Percentiles rank a stretch among this genome's conserved stretches.
These are phyloP conservation scores for Menidia menidia DNA, from an alignment of 2,797 vertebrate species.

Conservation along the genomic window DNA sequence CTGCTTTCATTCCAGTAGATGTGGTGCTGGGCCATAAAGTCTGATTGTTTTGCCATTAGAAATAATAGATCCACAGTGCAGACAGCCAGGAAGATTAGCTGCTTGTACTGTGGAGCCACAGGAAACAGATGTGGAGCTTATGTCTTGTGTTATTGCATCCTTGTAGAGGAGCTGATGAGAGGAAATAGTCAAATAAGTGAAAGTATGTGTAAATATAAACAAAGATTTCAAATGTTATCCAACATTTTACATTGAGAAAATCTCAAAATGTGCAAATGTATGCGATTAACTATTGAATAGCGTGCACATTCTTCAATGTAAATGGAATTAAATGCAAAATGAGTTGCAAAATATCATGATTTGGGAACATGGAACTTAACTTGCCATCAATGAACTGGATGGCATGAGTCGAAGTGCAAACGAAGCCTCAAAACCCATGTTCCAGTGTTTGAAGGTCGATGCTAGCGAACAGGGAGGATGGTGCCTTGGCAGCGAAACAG, in stretches of 20 bases:
- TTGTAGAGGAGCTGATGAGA: constrained; percentile 34
- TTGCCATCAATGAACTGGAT: not conserved
- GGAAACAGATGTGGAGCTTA: constrained; percentile 74
- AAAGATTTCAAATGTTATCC: not conserved
- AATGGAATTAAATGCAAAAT: too few relatives aligned
- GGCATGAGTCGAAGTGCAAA: too few relatives aligned
- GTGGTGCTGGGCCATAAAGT: constrained; percentile 83
- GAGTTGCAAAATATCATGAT: not conserved
- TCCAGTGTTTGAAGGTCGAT: too few relatives aligned
- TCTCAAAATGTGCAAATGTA: not conserved
- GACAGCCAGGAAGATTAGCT: constrained; percentile 78
- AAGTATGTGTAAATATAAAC: not conserved
- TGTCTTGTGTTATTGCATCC: constrained; percentile 70
- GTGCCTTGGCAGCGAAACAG: too few relatives aligned
- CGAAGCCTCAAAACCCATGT: too few relatives aligned
- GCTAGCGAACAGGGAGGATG: too few relatives aligned
- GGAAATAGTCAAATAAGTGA: constrained; percentile 30
- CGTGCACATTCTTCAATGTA: not conserved
- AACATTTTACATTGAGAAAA: not conserved
- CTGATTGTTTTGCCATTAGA: constrained; percentile 88
- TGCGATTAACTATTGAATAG: constrained; percentile 1
- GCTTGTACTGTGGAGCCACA: constrained; percentile 60
- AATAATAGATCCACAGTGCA: constrained; percentile 81
- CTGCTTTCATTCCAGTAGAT: constrained; percentile 78
- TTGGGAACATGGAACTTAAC: not conserved